phyloP scores from a whole-genome alignment of 30 jellyfish, hydroid and myxozoan genomes.

The Nemopilema nomurai region DNA sequence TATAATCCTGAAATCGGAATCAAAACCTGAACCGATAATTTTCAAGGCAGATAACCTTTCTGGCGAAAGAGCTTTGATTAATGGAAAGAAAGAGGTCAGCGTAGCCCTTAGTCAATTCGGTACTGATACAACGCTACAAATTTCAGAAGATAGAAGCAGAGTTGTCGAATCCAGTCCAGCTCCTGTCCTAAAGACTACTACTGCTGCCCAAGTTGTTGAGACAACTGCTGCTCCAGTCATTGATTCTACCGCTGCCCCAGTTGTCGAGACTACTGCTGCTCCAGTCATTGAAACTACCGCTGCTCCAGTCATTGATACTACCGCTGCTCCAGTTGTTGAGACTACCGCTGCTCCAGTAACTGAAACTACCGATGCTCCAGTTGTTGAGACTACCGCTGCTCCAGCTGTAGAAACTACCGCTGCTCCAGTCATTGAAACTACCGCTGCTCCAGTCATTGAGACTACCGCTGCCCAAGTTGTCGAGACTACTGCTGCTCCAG shows the following conservation, averaged over 20 bases:
- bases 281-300: constrained; percentile 47
- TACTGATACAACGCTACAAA: constrained; percentile 10
- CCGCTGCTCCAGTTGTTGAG: constrained; percentile 56
- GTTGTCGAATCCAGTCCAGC: constrained; percentile 24
- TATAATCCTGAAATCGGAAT: constrained; percentile 5
- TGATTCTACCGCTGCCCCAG: constrained; percentile 37
- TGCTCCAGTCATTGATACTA: constrained; percentile 47
- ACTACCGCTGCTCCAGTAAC: constrained; percentile 57
- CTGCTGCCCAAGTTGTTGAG: constrained; percentile 54
- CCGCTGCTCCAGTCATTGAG: constrained; percentile 32
- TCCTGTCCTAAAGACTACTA: constrained; percentile 31
- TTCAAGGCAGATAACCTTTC: neutral
- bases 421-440: constrained; percentile 27
- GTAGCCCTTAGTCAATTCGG: constrained; percentile 15
- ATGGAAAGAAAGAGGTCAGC: neutral
- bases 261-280: constrained; percentile 22
- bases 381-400: constrained; percentile 55
- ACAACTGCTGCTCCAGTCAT: constrained; percentile 56
- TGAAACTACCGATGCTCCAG: constrained; percentile 58
- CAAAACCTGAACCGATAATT: constrained; percentile 1
- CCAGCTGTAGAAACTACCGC: constrained; percentile 57
- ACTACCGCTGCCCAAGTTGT: constrained; percentile 47
- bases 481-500: constrained; percentile 46
- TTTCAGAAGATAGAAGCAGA: constrained; percentile 1
- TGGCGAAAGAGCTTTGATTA: constrained; percentile 4